A percentile compares a stretch with the other conserved stretches of the same genome.
Evolutionary conservation across 2,888 invertebrate genomes (phyloP).

Genomic region (Limulus polyphemus): DNA sequence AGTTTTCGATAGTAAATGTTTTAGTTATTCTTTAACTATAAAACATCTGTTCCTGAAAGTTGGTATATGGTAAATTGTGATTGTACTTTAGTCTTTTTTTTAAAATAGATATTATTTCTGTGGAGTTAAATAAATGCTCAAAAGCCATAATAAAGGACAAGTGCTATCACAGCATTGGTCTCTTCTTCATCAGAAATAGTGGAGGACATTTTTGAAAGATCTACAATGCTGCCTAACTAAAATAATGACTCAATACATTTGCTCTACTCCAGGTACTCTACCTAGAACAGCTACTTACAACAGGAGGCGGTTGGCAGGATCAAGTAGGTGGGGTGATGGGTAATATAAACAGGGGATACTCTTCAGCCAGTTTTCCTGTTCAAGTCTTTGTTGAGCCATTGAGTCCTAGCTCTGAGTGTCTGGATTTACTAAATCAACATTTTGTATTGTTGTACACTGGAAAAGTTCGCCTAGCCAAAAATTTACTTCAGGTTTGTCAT

Average conservation of each 20-base stretch:
- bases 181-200: too few species aligned
- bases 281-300: slow-evolving; percentile 43
- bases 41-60: too few species aligned
- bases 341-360: slow-evolving; percentile 39
- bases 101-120: background rate
- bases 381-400: slow-evolving; percentile 33
- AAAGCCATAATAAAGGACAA: too few species aligned
- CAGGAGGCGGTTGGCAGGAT: slow-evolving; percentile 48
- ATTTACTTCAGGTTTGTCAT: slow-evolving; percentile 39
- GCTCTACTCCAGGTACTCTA: slow-evolving; percentile 37
- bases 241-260: background rate
- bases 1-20: too few species aligned
- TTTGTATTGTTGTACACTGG: slow-evolving; percentile 44
- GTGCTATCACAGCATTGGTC: too few species aligned
- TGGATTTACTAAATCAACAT: slow-evolving; percentile 35
- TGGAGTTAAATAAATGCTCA: background rate
- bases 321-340: slow-evolving; percentile 42
- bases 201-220: too few species aligned
- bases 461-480: slow-evolving; percentile 40
- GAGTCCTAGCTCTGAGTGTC: slow-evolving; percentile 28
- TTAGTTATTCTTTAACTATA: too few species aligned
- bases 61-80: too few species aligned
- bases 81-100: too few species aligned
- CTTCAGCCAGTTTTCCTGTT: slow-evolving; percentile 34
- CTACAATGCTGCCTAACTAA: too few species aligned